Percentiles rank a stretch among this genome's conserved stretches.
Conservation (phyloP, 2,888 invertebrate genomes). For the Chrysomela aeneicollis region DNA sequence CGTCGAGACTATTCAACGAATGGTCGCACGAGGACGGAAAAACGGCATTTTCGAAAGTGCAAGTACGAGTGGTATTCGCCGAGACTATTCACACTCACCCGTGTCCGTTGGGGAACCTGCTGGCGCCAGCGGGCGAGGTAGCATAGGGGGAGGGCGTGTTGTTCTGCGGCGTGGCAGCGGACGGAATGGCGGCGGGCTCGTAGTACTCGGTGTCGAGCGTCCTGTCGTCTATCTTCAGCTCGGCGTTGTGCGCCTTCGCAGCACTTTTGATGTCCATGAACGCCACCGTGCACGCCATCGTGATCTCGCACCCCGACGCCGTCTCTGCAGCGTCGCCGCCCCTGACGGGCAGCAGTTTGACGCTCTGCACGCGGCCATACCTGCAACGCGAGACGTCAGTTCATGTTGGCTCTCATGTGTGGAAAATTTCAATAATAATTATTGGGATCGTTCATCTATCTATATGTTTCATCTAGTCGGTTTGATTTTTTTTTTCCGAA, state of each 20-base stretch:
- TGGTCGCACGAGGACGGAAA: too few relatives aligned
- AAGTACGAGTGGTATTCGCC: too few relatives aligned
- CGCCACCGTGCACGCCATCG: conserved; percentile 88
- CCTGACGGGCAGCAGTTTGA: conserved; percentile 80
- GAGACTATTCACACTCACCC: conserved; percentile 63
- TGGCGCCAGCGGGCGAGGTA: conserved; percentile 66
- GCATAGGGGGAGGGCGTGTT: conserved; percentile 67
- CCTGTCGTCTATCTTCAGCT: conserved; percentile 88
- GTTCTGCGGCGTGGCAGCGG: conserved; percentile 64
- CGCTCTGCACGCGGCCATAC: conserved; percentile 98
- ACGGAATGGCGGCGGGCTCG: conserved; percentile 81
- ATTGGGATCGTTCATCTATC: too few relatives aligned
- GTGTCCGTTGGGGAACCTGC: conserved; percentile 64
- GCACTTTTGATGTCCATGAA: conserved; percentile 98
- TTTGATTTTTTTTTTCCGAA: too few relatives aligned
- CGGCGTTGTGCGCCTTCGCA: conserved; percentile 88
- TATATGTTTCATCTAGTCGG: too few relatives aligned
- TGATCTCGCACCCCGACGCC: conserved; percentile 65
- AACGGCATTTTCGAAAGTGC: too few relatives aligned
- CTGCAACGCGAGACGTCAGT: conserved; percentile 66
- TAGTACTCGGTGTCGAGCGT: conserved; percentile 91
- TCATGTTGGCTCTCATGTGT: too few relatives aligned
- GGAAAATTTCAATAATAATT: too few relatives aligned
- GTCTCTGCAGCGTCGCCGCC: conserved; percentile 58
- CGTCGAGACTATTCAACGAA: too few relatives aligned